Conservation (phyloP, 2,113 vertebrate genomes). For the Mionectes macconnelli region DNA sequence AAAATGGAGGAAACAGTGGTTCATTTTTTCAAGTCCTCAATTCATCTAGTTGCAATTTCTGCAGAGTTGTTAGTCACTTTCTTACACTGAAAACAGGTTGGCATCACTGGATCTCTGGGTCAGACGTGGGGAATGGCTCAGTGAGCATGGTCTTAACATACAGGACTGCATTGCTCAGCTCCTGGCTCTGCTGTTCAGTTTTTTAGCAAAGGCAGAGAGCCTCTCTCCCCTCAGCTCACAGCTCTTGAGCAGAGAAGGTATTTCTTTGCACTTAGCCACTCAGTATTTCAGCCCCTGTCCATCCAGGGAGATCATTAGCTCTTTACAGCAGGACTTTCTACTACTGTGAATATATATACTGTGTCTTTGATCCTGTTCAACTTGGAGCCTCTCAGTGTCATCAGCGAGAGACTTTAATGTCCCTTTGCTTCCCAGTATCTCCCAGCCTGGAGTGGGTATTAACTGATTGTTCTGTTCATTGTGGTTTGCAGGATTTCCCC, state of each 20-base stretch:
- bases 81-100: not conserved
- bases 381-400: not conserved
- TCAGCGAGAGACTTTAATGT: not conserved
- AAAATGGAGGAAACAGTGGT: not conserved
- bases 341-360: not conserved
- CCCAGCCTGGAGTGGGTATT: not conserved
- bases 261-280: not conserved
- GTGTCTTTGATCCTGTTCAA: not conserved
- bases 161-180: not conserved
- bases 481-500: not conserved
- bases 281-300: not conserved
- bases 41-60: conserved; percentile 9
- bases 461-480: not conserved
- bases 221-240: not conserved
- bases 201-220: not conserved
- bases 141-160: not conserved
- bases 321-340: not conserved
- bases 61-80: not conserved
- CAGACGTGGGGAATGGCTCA: not conserved
- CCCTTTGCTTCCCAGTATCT: not conserved
- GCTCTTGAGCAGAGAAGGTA: not conserved
- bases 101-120: not conserved
- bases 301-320: not conserved
- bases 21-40: conserved; percentile 15
- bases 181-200: not conserved